These are phyloP conservation scores for Sebastes jordani DNA, from an alignment of 2,797 vertebrate genomes.

Conservation along the genomic window DNA sequence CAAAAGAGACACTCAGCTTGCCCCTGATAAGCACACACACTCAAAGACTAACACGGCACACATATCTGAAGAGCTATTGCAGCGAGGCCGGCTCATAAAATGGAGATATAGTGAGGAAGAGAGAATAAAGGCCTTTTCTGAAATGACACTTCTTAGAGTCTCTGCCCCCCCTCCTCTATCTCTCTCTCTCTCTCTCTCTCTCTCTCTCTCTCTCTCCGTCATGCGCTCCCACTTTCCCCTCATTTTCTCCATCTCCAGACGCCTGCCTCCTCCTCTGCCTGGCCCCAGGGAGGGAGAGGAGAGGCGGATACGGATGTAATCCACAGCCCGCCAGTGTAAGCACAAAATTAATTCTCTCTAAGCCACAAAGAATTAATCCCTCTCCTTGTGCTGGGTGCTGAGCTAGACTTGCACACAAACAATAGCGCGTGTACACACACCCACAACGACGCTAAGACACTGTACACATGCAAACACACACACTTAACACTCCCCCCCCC, in stretches of 20 bases:
- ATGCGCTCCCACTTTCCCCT: constrained; percentile 30
- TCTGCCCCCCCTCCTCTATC: background rate
- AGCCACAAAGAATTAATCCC: constrained; percentile 87
- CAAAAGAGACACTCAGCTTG: constrained; percentile 56
- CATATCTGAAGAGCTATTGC: constrained; percentile 61
- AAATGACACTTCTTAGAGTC: constrained; percentile 72
- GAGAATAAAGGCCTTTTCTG: constrained; percentile 68
- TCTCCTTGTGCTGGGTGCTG: constrained; percentile 77
- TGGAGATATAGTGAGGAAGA: constrained; percentile 43
- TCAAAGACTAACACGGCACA: constrained; percentile 40
- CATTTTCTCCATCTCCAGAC: constrained; percentile 70
- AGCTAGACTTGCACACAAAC: constrained; percentile 67
- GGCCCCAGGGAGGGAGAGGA: constrained; percentile 71
- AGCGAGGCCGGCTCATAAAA: constrained; percentile 56
- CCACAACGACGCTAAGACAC: constrained; percentile 47
- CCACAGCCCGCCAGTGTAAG: constrained; percentile 84
- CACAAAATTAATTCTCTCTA: constrained; percentile 87
- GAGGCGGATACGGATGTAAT: constrained; percentile 85
- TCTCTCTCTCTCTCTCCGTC: background rate
- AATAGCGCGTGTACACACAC: constrained; percentile 48
- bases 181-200: background rate
- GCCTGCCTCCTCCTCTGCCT: constrained; percentile 63
- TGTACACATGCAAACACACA: constrained; percentile 50
- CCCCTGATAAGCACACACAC: constrained; percentile 32
- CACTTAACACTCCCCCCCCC: constrained; percentile 27